Conservation (phyloP, 2,113 vertebrate species). For the Bos indicus region DNA sequence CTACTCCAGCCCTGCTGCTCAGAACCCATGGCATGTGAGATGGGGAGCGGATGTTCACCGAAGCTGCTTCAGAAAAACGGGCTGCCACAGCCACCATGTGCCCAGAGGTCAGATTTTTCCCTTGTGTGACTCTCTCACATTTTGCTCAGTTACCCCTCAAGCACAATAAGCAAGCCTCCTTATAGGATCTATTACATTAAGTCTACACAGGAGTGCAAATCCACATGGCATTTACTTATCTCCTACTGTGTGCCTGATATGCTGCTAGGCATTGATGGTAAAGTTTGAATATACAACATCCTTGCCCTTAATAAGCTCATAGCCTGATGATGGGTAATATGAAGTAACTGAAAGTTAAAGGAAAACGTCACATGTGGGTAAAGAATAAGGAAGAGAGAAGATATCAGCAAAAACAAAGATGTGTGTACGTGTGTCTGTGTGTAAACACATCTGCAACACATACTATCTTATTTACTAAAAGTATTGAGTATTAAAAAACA, state of each 20-base stretch:
- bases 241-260: neutral
- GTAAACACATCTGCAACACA: neutral
- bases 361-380: neutral
- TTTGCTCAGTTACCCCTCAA: neutral
- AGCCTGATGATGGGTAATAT: neutral
- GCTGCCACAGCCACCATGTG: fast-evolving
- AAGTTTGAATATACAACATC: neutral
- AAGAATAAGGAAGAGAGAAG: neutral
- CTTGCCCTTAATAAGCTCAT: neutral
- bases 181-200: neutral
- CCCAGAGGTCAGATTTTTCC: neutral
- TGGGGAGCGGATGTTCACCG: neutral
- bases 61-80: neutral
- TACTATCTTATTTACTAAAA: neutral
- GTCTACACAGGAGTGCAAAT: no score
- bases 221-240: neutral
- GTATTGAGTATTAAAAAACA: neutral
- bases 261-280: neutral
- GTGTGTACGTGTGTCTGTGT: fast-evolving
- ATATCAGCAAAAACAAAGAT: neutral
- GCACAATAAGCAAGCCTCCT: neutral
- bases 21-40: neutral
- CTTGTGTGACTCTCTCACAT: neutral
- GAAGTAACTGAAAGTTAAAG: neutral
- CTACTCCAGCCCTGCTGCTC: neutral